Percentiles rank a stretch among this genome's conserved stretches.
phyloP scores from a whole-genome alignment of 2,888 invertebrate genomes.

The Nineta flava region DNA sequence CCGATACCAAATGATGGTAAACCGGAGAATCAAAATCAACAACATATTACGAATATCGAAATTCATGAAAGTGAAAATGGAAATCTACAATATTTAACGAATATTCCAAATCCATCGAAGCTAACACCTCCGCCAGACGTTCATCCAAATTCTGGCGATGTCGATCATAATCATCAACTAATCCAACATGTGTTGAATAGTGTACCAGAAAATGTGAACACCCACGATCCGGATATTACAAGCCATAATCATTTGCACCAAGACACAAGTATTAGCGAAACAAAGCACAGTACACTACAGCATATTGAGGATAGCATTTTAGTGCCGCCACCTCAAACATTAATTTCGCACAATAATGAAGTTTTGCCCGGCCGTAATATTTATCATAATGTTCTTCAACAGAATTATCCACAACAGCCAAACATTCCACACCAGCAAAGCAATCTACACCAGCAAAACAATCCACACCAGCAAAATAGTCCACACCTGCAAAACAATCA shows the following conservation, averaged over 20 bases:
- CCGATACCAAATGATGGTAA: not conserved
- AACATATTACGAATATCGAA: not conserved
- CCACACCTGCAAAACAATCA: no score
- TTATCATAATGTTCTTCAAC: no score
- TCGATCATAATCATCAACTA: slow-evolving; percentile 3
- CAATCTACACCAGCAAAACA: no score
- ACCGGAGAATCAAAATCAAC: not conserved
- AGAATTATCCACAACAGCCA: no score
- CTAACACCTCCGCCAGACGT: slow-evolving; percentile 17
- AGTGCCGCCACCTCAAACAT: not conserved
- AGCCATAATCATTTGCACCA: slow-evolving; percentile 3
- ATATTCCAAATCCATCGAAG: slow-evolving; percentile 9
- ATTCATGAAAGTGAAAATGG: slow-evolving; percentile 4
- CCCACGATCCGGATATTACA: not conserved
- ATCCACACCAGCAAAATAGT: no score
- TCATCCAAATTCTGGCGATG: slow-evolving; percentile 17
- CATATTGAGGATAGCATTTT: not conserved
- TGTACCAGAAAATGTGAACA: slow-evolving; percentile 4
- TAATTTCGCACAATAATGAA: no score
- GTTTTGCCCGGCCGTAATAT: no score
- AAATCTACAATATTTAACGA: slow-evolving; percentile 4
- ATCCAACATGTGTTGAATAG: not conserved
- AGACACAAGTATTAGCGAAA: not conserved
- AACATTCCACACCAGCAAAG: no score
- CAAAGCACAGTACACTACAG: slow-evolving; percentile 9